Conservation (phyloP, 2,113 vertebrate species). For the Mixornis gularis region DNA sequence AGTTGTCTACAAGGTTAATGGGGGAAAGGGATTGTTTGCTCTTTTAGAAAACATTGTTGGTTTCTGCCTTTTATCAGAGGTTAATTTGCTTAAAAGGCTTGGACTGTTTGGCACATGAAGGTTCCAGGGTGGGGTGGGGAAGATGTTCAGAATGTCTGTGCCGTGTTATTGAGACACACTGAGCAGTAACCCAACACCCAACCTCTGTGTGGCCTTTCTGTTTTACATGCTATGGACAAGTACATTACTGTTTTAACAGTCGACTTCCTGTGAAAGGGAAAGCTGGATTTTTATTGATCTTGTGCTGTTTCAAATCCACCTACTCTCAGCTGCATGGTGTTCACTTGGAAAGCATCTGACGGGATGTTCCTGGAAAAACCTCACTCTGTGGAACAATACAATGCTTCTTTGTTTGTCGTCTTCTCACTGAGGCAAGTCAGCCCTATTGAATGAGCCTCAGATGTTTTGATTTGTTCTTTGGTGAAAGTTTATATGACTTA, state of each 20-base stretch:
- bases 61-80: neutral
- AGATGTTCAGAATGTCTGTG: constrained; percentile 13
- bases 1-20: neutral
- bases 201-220: constrained; percentile 47
- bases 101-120: neutral
- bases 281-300: constrained; percentile 49
- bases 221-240: constrained; percentile 37
- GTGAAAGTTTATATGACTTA: constrained; percentile 56
- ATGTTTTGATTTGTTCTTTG: constrained; percentile 66
- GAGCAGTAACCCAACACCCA: constrained; percentile 1
- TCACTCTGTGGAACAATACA: constrained; percentile 2
- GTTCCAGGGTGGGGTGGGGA: neutral
- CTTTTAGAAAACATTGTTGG: neutral
- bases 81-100: neutral
- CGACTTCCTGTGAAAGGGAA: constrained; percentile 38
- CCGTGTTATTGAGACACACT: neutral
- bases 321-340: constrained; percentile 51
- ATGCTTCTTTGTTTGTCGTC: constrained; percentile 62
- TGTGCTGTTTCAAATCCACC: constrained; percentile 37
- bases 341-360: constrained; percentile 48
- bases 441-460: constrained; percentile 42
- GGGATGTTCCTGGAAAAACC: constrained; percentile 56
- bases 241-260: constrained; percentile 55
- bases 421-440: constrained; percentile 22
- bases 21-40: neutral